Base-by-base conservation (phyloP, 2,797 vertebrate species). In the Tadarida brasiliensis region DNA sequence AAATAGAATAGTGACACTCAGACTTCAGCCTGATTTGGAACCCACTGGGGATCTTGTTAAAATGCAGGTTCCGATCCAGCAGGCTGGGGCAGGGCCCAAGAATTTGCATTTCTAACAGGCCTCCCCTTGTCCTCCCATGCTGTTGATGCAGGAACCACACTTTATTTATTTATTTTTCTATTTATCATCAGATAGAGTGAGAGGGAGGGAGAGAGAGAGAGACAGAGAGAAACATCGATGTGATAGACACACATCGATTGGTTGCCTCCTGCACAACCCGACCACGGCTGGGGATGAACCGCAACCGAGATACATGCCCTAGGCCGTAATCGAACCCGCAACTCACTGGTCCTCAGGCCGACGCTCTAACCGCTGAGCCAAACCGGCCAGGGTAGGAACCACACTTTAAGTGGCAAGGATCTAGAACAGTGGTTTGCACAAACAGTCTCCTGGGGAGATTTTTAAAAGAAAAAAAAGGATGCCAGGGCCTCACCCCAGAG, bases 401-500 rank as follows among this genome's bases (percentile, higher is more conserved):
- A 14, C 16, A 17, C 14, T 76, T 8, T 11, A 15, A 20, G 51
- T 5, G 71, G 59, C 24, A 20, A 73, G 51, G 76, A 56, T 49
- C 68, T 33, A 56, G 61, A 94, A 39, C 33, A 8, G 35, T 14
- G 35, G 35, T 35, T 63, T 2, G 33, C 49, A 77, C 49, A 68
- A 30, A 47, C 22, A 39, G 59, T 73, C 4, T 1, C 54, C 49
- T 51, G n/a, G 78, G n/a, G 78, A 96, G 30, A 22, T 30, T 87
- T 94, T 76, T n/a, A 28, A 89, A 93, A 80, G 70, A 39, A 70
- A 91, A 22, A 22, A 91, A 61, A 77, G 20, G 11, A 30, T 24
- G 44, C 28, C 16, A 91, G 86, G 33, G 33, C 90, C 67, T 93
- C 54, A 47, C 24, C 35, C 19, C 11, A 71, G 83, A 56, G 33